Evolutionary conservation across 2,888 invertebrate genomes (phyloP).

Genomic region (Leucozona laternaria): DNA sequence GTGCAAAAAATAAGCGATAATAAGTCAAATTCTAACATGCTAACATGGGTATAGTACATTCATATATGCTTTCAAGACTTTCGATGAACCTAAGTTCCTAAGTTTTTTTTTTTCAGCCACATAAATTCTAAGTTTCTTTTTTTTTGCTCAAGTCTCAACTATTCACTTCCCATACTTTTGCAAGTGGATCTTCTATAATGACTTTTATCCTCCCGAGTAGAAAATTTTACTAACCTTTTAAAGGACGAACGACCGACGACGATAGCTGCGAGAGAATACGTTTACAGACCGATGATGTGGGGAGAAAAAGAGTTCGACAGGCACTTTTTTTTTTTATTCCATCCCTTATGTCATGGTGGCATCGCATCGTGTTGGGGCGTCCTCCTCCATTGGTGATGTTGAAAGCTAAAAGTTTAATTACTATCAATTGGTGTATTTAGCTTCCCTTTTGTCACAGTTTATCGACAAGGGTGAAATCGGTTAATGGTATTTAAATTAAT

Average conservation of each 20-base stretch:
- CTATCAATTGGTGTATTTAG: conserved; percentile 64
- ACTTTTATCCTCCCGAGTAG: conserved; percentile 75
- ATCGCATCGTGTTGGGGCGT: conserved; percentile 18
- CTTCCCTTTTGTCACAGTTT: conserved; percentile 25
- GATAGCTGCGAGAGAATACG: conserved; percentile 39
- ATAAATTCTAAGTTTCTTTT: neutral
- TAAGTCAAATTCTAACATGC: neutral
- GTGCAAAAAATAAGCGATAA: neutral
- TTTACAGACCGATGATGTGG: conserved; percentile 36
- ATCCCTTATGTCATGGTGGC: conserved; percentile 6
- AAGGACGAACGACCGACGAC: conserved; percentile 55
- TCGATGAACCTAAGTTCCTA: neutral
- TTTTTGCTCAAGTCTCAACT: neutral
- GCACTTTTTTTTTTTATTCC: conserved; percentile 27
- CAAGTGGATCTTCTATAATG: conserved; percentile 71
- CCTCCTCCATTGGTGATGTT: conserved; percentile 35
- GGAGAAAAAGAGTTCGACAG: conserved; percentile 48
- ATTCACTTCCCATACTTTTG: conserved; percentile 4
- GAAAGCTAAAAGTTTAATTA: conserved; percentile 68
- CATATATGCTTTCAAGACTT: neutral
- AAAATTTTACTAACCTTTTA: conserved; percentile 76
- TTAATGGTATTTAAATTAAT: conserved; percentile 66
- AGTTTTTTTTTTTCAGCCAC: neutral
- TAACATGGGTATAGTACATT: neutral
- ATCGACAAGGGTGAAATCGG: conserved; percentile 47